Conservation (phyloP, 2,113 vertebrate genomes). For the Amphilophus citrinellus region DNA sequence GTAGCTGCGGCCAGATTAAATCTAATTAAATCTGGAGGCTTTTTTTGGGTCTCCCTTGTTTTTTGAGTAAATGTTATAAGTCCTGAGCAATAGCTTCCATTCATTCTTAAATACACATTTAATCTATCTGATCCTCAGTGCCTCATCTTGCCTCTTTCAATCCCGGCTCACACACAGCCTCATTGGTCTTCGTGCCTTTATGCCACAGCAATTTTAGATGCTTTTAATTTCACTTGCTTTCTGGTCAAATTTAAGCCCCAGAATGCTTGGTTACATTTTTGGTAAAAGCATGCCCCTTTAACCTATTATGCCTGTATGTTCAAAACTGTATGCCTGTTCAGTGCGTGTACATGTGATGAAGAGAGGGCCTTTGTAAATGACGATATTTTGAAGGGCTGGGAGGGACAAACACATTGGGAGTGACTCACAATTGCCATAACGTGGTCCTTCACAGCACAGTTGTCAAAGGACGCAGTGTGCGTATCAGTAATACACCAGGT, state of each 20-base stretch:
- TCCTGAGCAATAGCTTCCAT: not conserved
- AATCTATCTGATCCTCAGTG: not conserved
- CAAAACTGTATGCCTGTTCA: not conserved
- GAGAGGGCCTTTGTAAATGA: not conserved
- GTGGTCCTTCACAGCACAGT: not conserved
- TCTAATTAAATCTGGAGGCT: not conserved
- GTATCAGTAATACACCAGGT: not conserved
- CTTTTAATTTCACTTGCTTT: not conserved
- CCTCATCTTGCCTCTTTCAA: not conserved
- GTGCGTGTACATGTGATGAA: not conserved
- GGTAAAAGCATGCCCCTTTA: not conserved
- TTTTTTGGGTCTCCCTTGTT: not conserved
- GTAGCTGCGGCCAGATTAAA: not conserved
- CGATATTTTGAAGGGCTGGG: not conserved
- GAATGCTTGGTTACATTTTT: not conserved
- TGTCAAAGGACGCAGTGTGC: not conserved
- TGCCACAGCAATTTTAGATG: not conserved
- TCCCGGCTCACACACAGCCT: not conserved
- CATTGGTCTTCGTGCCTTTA: not conserved
- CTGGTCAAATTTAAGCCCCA: not conserved
- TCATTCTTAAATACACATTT: not conserved
- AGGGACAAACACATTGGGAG: not conserved
- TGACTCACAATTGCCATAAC: not conserved
- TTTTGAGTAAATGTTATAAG: not conserved
- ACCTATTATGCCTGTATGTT: not conserved